Evolutionary conservation across 1,140 invertebrate species (phyloP).

Genomic region (Lithobius niger): DNA sequence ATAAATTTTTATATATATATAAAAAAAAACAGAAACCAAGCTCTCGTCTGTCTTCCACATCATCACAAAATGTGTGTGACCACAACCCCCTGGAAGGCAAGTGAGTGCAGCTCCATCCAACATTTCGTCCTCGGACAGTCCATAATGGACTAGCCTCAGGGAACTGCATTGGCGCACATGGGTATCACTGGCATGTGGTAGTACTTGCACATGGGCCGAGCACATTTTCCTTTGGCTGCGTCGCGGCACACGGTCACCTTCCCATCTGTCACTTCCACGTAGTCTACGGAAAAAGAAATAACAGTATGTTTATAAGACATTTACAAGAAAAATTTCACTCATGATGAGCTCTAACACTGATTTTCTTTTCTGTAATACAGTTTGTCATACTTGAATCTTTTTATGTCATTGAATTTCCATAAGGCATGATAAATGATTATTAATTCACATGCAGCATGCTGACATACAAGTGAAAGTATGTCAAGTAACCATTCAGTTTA

Average conservation of each 20-base stretch:
- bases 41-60: neutral
- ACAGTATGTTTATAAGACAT: neutral
- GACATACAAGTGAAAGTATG: too few species aligned
- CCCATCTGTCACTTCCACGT: slow-evolving; percentile 84
- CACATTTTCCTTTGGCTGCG: slow-evolving; percentile 77
- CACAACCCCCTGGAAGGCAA: slow-evolving; percentile 5
- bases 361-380: too few species aligned
- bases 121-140: neutral
- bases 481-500: too few species aligned
- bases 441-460: too few species aligned
- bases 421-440: too few species aligned
- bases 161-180: neutral
- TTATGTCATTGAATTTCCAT: too few species aligned
- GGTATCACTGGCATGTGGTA: slow-evolving; percentile 59
- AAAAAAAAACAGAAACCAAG: neutral
- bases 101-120: neutral
- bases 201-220: slow-evolving; percentile 81
- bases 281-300: slow-evolving; percentile 45
- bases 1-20: neutral
- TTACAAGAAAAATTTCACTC: slow-evolving; percentile 3
- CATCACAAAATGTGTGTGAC: neutral
- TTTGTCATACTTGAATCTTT: too few species aligned
- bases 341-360: neutral
- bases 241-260: slow-evolving; percentile 87
- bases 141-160: neutral